These are phyloP conservation scores for Cassiopea andromeda DNA, from an alignment of 30 jellyfish, hydroid and myxozoan genomes.

Conservation along the genomic window DNA sequence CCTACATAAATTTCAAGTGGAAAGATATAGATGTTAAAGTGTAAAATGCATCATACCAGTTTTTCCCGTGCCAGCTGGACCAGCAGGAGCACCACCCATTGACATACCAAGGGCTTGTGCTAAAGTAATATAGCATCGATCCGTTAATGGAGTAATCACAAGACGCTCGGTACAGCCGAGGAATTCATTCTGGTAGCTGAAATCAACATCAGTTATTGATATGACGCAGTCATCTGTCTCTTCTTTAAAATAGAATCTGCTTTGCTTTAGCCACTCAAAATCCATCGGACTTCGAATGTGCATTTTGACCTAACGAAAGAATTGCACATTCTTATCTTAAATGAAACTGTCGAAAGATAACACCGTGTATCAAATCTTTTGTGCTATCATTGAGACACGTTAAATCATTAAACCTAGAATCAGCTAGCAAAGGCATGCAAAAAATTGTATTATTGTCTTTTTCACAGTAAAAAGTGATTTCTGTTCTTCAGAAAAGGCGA, in stretches of 20 bases:
- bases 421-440: no score
- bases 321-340: neutral
- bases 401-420: no score
- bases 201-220: conserved; percentile 90
- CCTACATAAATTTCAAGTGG: neutral
- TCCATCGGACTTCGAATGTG: conserved; percentile 82
- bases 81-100: conserved; percentile 99
- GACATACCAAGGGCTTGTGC: conserved; percentile 99
- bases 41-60: conserved; percentile 61
- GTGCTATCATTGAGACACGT: neutral
- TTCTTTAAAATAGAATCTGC: conserved; percentile 91
- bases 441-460: no score
- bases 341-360: no score
- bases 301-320: conserved; percentile 73
- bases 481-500: no score
- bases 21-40: neutral
- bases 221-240: conserved; percentile 90
- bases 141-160: conserved; percentile 96
- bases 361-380: neutral
- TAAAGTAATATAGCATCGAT: conserved; percentile 93
- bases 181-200: conserved; percentile 94
- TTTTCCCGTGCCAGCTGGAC: conserved; percentile 99
- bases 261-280: conserved; percentile 95
- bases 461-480: no score
- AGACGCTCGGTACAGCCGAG: conserved; percentile 98